Evolutionary conservation across 1,140 invertebrate species (phyloP), one percentile per base, ranked within the genome.

Genomic region (Hylaeus volcanicus): DNA sequence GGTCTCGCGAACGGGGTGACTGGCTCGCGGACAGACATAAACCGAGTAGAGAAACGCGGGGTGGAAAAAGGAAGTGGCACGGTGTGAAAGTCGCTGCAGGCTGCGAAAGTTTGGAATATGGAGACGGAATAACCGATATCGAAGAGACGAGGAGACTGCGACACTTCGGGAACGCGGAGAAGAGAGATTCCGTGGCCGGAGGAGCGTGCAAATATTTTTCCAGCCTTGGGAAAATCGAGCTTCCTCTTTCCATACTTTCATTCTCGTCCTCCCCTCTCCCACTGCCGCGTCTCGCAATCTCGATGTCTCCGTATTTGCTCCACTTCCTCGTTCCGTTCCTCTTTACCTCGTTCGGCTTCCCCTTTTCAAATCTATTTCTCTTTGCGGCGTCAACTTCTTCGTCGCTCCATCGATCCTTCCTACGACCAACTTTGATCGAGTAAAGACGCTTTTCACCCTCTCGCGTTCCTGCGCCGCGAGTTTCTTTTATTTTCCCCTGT

Each of bases 191-290:
- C 48, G 53, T 51, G 63, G 48, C 14, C 39, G 26, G 64, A 83
- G 84, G 65, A 85, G 43, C 72, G 79, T 82, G 82, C 78, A 88
- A 84, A 86, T 82, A 84, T 86, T 84, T 86, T 82, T 76, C 71
- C 77, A 82, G 71, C 58, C 63, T 58, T 77, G 66, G 70, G 79
- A 86, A 86, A 86, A 86, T 69, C 74, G 78, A 60, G 72, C 39
- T 45, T 45, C 64, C 76, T 60, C 43, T 69, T 64, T 66, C 77
- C 76, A 61, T 14, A 41, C 71, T 63, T 69, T 51, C 51, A n/a
- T 78, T 61, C 53, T 15, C 26, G 43, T 26, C 53, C 39, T 8
- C 48, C 12, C 37, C 15, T 69, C 12, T 26, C 60, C 11, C 55
- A 56, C 15, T n/a, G 39, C 15, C 64, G 39, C 26, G n/a, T 70